A percentile compares a stretch with the other conserved stretches of the same genome.
Evolutionary conservation across 92 coral and sea anemone genomes (phyloP).

Genomic region (Diadumene lineata): DNA sequence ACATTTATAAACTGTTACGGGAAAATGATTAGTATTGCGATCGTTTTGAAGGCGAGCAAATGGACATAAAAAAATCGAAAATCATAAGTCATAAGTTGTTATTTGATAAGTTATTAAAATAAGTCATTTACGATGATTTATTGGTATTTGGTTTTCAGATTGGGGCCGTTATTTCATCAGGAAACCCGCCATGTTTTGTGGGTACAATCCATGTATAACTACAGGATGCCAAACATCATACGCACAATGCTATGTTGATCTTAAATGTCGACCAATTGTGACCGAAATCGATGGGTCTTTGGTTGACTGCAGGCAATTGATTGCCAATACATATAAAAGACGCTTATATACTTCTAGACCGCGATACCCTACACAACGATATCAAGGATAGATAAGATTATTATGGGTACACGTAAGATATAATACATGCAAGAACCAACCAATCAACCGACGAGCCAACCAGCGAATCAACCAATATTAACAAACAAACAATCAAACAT

Average conservation of each 20-base stretch:
- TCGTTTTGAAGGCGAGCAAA: too few relatives aligned
- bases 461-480: too few relatives aligned
- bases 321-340: neutral
- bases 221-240: slow-evolving; percentile 18
- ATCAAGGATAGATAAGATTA: neutral
- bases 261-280: slow-evolving; percentile 25
- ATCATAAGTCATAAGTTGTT: too few relatives aligned
- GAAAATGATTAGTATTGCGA: too few relatives aligned
- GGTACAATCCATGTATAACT: slow-evolving; percentile 17
- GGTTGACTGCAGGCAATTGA: neutral
- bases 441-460: too few relatives aligned
- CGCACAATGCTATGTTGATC: slow-evolving; percentile 31
- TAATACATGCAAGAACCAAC: too few relatives aligned
- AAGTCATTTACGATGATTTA: too few relatives aligned
- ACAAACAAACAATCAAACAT: too few relatives aligned
- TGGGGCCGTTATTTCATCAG: slow-evolving; percentile 32
- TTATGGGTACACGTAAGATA: too few relatives aligned
- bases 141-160: slow-evolving; percentile 10
- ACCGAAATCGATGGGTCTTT: slow-evolving; percentile 11
- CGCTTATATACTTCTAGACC: neutral
- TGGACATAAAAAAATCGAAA: too few relatives aligned
- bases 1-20: too few relatives aligned
- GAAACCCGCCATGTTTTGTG: slow-evolving; percentile 29
- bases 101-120: too few relatives aligned
- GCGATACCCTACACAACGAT: neutral